phyloP scores from a whole-genome alignment of 2,797 vertebrate genomes.

The Pygocentrus nattereri region DNA sequence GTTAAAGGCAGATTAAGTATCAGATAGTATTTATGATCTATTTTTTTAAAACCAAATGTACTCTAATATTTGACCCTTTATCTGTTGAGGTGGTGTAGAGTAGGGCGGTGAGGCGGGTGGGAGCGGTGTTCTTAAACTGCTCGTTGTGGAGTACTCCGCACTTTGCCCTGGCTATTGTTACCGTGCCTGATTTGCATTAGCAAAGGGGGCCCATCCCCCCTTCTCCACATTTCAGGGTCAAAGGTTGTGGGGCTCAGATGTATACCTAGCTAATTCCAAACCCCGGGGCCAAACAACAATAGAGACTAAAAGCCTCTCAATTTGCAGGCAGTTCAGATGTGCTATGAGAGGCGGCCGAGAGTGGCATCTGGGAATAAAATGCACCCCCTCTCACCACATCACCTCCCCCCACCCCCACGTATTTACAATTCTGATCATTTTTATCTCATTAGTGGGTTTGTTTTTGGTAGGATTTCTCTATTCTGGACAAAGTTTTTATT shows the following conservation, averaged over 20 bases:
- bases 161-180: constrained; percentile 68
- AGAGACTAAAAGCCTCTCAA: constrained; percentile 72
- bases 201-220: constrained; percentile 60
- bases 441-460: constrained; percentile 39
- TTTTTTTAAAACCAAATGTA: background rate
- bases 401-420: constrained; percentile 28
- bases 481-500: background rate
- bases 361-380: constrained; percentile 77
- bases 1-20: background rate
- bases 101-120: background rate
- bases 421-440: constrained; percentile 53
- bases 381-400: constrained; percentile 54
- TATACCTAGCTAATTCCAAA: constrained; percentile 75
- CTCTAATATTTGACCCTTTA: constrained; percentile 41
- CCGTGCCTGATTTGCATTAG: constrained; percentile 73
- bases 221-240: constrained; percentile 67
- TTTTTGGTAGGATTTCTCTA: constrained; percentile 33
- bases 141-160: constrained; percentile 49
- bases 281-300: constrained; percentile 78
- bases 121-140: constrained; percentile 31
- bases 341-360: constrained; percentile 76
- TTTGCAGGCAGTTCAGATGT: constrained; percentile 64
- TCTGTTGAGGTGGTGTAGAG: constrained; percentile 23
- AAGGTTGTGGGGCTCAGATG: constrained; percentile 75
- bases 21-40: background rate